Evolutionary conservation across 2,113 vertebrate genomes (phyloP).

Genomic region (Cololabis saira): DNA sequence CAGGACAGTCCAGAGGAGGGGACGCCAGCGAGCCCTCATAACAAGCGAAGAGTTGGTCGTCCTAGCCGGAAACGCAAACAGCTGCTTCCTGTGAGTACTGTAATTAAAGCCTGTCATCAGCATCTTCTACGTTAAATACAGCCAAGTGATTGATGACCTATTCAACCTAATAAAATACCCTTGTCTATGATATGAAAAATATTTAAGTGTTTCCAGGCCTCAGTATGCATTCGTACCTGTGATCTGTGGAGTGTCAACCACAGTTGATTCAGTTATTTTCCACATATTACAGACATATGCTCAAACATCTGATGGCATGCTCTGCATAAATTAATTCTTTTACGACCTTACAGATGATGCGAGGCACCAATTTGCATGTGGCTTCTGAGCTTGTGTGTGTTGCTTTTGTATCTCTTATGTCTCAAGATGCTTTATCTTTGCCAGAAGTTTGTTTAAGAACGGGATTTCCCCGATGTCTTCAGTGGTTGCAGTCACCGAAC

Average conservation of each 20-base stretch:
- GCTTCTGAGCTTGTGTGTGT: conserved; percentile 1
- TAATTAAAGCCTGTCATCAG: conserved; percentile 32
- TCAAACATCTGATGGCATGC: background rate
- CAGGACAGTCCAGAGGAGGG: conserved; percentile 89
- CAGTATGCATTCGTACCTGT: no score
- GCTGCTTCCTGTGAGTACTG: conserved; percentile 81
- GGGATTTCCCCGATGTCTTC: conserved; percentile 9
- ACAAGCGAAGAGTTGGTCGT: conserved; percentile 88
- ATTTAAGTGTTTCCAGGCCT: no score
- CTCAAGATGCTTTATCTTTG: conserved; percentile 1
- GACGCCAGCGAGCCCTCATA: conserved; percentile 83
- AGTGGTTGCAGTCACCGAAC: conserved; percentile 2
- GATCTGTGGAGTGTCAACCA: no score
- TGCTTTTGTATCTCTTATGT: conserved; percentile 8
- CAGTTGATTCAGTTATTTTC: no score
- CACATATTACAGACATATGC: background rate
- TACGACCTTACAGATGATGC: conserved; percentile 3
- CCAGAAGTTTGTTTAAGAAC: conserved; percentile 2
- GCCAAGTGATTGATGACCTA: background rate
- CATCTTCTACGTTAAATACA: conserved; percentile 10
- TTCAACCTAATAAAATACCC: no score
- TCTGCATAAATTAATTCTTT: conserved; percentile 17
- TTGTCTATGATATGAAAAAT: no score
- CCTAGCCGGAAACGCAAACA: conserved; percentile 92
- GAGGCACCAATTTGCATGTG: background rate